Base-by-base conservation (phyloP, 1,140 invertebrate genomes). In the Cotesia glomerata region DNA sequence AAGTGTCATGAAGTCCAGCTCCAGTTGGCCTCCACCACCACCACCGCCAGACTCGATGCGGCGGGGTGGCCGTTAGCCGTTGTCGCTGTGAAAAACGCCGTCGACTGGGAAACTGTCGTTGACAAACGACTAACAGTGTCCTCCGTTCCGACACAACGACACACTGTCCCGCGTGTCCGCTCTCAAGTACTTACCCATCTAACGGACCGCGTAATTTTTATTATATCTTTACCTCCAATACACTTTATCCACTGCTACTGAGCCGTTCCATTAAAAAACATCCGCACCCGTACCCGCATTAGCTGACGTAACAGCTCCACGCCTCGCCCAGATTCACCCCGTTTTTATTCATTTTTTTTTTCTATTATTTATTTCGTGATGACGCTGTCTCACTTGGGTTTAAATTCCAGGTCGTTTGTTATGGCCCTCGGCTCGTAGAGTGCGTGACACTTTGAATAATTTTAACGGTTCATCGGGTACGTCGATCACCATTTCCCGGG, bases 31-130 rank as follows among this genome's bases (percentile, higher is more conserved):
- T 61, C 54, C 45, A 34, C 58, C 69, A 71, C 18, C 45, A 61
- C 4, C 45, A 61, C 61, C 52, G 69, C 45, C 69, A 52, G 26
- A 26, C 26, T 45, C 39, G 11, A 7, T 45, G 39, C 8, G 11
- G 11, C 11, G 8, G 56, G 64, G 61, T 34, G 14, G 32, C 64
- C 69, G 62, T 71, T 71, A 18, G 62, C 16, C 69, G 45, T 56
- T 63, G 64, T 66, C 45, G 64, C 49, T 14, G 62, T 71, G 62
- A 71, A 71, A 71, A 71, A 71, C 51, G 69, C 64, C 69, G 45
- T 5, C 18, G 64, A 71, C 69, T 71, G 32, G 49, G 49, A 71
- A 71, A 71, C 61, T 71, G 69, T 71, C 61, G 61, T 49, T 71
- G 69, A 71, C 69, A 71, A 71, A 71, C 69, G 69, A 71, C 69